These are phyloP conservation scores for Aleadryas rufinucha DNA, from an alignment of 2,113 vertebrate species.

Conservation along the genomic window DNA sequence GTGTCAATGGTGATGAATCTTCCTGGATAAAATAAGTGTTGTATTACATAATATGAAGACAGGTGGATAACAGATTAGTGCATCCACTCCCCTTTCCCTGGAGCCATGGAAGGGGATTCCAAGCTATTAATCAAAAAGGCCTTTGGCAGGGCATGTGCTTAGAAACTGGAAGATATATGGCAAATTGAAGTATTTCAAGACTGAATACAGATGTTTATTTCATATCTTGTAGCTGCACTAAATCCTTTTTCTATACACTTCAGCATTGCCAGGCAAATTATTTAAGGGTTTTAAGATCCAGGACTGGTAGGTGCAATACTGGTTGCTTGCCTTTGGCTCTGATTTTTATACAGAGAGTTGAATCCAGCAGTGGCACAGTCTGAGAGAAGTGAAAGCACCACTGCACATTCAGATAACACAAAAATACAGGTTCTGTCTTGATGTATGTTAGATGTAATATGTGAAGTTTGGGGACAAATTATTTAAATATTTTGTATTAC, in stretches of 20 bases:
- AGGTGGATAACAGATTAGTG: constrained; percentile 41
- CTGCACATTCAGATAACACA: not conserved
- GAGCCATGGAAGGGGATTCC: not conserved
- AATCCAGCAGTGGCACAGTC: not conserved
- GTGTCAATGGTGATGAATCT: not conserved
- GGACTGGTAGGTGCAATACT: not conserved
- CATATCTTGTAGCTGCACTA: not conserved
- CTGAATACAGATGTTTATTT: constrained; percentile 33
- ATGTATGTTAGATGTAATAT: not conserved
- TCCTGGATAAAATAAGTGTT: constrained; percentile 33
- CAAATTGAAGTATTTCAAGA: constrained; percentile 13
- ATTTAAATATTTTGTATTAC: not conserved
- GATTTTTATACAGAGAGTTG: not conserved
- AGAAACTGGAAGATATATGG: not conserved
- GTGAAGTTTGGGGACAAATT: accelerated
- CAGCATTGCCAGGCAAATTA: not conserved
- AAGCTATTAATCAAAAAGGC: constrained; percentile 19
- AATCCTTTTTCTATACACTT: not conserved
- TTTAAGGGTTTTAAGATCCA: not conserved
- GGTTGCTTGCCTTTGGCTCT: not conserved
- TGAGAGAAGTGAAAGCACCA: not conserved
- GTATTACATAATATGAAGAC: constrained; percentile 33
- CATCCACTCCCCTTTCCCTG: not conserved
- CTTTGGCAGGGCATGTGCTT: not conserved
- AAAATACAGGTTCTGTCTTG: not conserved